Evolutionary conservation across 2,113 vertebrate genomes (phyloP), one percentile per base, ranked within the genome.

Genomic region (Verasper variegatus): DNA sequence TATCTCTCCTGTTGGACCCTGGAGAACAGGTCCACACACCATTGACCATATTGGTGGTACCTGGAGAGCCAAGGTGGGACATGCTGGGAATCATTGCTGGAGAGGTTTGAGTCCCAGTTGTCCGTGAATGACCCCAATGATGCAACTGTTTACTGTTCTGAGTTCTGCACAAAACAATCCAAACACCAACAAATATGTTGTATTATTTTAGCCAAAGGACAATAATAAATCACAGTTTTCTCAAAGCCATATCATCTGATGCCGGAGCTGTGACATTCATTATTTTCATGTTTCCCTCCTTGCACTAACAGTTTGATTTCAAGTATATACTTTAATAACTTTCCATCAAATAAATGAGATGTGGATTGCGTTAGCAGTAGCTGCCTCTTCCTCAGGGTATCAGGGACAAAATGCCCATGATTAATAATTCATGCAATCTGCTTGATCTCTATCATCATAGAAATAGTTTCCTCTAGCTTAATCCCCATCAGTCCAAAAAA

Each of bases 341-440:
- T 89, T 89, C 80, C 85, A 88, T 90, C 87, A 91, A 94, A 91
- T 90, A 93, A 94, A 92, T 92, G 89, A 92, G 89, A 90, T 92
- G 84, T 86, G 83, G 86, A 92, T 87, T 86, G 87, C 86, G 90
- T 92, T 90, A 76, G 90, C 88, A 81, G 75, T 78, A 67, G 84
- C 82, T 31, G 71, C 68, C 80, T 65, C 89, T 82, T 88, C 91
- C 86, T 85, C 74, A 1, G 79, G 92, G 89, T 84, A 92, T 81
- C 59, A 23, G 80, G 83, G 78, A 89, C 81, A 92, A 91, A 93
- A 89, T 76, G 83, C 82, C 84, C 42, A 6, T 61, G 87, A 92
- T 94, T 94, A 94, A 94, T 93, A 91, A 93, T 95, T 93, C 88
- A 93, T 92, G 83, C 89, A 83, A 89, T 92, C 79, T 86, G 85